Evolutionary conservation across 2,113 vertebrate species (phyloP).

Genomic region (Passerina amoena): DNA sequence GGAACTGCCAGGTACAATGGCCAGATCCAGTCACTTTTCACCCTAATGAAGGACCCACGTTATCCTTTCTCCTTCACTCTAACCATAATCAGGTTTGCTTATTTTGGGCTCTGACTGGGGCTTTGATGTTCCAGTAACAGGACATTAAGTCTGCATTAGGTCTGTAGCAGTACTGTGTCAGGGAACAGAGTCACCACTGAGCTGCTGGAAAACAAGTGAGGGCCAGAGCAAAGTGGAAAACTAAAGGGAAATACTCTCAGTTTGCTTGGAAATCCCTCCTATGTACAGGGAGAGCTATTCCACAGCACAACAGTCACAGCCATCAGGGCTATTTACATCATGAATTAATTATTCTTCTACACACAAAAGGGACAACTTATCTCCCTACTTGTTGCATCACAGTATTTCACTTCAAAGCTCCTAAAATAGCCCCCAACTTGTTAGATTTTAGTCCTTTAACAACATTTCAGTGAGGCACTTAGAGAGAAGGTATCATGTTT

Average conservation of each 20-base stretch:
- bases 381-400: no score
- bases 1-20: neutral
- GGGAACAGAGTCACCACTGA: neutral
- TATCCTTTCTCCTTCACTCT: neutral
- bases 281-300: neutral
- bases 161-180: neutral
- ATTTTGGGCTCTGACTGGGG: neutral
- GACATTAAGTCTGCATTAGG: neutral
- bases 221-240: neutral
- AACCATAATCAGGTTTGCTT: neutral
- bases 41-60: neutral
- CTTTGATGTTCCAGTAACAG: neutral
- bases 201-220: neutral
- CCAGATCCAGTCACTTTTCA: neutral
- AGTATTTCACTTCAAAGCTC: no score
- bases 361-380: no score
- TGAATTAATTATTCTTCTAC: neutral
- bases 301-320: neutral
- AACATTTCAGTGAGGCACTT: no score
- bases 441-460: no score
- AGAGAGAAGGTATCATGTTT: no score
- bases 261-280: neutral
- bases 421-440: no score
- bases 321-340: neutral
- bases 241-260: neutral